Evolutionary conservation across 1,140 invertebrate genomes (phyloP).

Genomic region (Meloidogyne chitwoodi): DNA sequence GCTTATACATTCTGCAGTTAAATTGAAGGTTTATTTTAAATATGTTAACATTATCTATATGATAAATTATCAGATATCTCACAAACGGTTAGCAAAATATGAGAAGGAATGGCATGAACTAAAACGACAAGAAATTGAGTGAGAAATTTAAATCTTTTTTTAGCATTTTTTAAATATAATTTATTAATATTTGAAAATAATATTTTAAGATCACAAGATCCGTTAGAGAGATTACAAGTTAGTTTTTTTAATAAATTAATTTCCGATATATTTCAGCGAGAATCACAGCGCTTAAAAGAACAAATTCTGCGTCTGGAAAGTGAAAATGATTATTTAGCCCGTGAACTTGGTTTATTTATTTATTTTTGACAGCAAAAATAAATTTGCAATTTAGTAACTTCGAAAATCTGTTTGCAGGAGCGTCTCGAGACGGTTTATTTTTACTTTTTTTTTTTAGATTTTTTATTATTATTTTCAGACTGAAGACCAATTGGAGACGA

Average conservation of each 20-base stretch:
- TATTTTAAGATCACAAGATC: slow-evolving; percentile 62
- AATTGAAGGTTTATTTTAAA: slow-evolving; percentile 71
- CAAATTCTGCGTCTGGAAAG: slow-evolving; percentile 66
- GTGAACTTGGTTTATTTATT: slow-evolving; percentile 63
- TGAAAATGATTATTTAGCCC: slow-evolving; percentile 69
- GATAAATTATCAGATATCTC: slow-evolving; percentile 58
- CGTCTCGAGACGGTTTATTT: neutral
- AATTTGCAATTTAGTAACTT: neutral
- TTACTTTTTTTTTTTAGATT: slow-evolving; percentile 24
- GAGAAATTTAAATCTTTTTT: slow-evolving; percentile 12
- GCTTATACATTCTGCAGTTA: slow-evolving; percentile 82
- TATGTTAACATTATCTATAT: too few species aligned
- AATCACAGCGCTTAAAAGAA: slow-evolving; percentile 65
- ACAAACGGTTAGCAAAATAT: slow-evolving; percentile 87
- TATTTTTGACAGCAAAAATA: neutral
- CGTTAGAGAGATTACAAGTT: slow-evolving; percentile 64
- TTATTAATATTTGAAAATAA: neutral
- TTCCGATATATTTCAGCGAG: slow-evolving; percentile 45
- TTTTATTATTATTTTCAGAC: slow-evolving; percentile 55
- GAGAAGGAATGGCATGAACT: slow-evolving; percentile 81
- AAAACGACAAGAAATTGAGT: slow-evolving; percentile 68
- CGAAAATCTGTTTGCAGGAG: slow-evolving; percentile 4
- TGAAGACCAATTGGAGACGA: slow-evolving; percentile 75
- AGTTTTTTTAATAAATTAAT: neutral
- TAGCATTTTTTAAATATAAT: neutral